phyloP scores from a whole-genome alignment of 2,113 vertebrate genomes.

The Mesitornis unicolor region DNA sequence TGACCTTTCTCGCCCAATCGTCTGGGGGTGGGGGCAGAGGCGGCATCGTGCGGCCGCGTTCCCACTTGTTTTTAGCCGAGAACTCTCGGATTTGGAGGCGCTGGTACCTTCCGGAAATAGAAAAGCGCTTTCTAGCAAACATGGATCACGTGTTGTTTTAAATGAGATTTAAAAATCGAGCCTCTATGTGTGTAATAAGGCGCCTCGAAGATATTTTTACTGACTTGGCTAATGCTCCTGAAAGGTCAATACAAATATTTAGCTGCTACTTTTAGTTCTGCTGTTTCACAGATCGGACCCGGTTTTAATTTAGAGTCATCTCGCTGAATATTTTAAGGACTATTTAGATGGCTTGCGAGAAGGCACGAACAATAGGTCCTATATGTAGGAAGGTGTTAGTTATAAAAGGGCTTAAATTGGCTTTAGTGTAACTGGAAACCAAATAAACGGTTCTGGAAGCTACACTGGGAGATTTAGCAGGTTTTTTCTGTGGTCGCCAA shows the following conservation, averaged over 20 bases:
- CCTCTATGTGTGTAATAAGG: not conserved
- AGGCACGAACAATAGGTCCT: constrained; percentile 45
- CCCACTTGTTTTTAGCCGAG: constrained; percentile 46
- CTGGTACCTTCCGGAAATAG: constrained; percentile 24
- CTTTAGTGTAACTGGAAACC: constrained; percentile 58
- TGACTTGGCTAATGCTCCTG: not conserved
- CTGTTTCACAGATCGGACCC: not conserved
- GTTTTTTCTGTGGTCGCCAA: constrained; percentile 23
- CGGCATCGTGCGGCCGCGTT: constrained; percentile 47
- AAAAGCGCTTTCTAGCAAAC: constrained; percentile 36
- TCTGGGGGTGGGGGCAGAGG: constrained; percentile 39
- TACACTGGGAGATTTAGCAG: constrained; percentile 20
- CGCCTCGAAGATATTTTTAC: constrained; percentile 26
- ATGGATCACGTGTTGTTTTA: not conserved
- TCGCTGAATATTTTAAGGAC: constrained; percentile 40
- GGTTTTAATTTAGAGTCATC: constrained; percentile 37
- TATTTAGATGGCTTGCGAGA: not conserved
- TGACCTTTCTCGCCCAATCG: constrained; percentile 75
- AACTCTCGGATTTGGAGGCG: constrained; percentile 44
- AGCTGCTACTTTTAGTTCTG: not conserved
- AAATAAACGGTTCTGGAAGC: constrained; percentile 49
- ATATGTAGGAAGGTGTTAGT: constrained; percentile 41
- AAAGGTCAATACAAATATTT: constrained; percentile 48
- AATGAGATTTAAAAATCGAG: constrained; percentile 24
- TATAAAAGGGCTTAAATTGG: constrained; percentile 65